These are phyloP conservation scores for Volucella inflata DNA, from an alignment of 2,888 invertebrate genomes.

Conservation along the genomic window DNA sequence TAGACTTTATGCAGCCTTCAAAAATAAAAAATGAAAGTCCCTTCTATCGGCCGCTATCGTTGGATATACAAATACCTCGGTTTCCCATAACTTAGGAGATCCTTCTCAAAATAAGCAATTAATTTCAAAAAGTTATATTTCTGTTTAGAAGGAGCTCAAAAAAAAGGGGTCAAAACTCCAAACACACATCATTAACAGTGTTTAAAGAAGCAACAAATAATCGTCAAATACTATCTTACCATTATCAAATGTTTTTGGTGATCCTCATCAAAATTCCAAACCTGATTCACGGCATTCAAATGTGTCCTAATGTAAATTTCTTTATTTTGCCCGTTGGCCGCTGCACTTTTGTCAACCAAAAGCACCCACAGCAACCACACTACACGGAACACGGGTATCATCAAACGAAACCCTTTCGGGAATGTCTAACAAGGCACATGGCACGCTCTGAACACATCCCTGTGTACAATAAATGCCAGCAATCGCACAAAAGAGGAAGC, in stretches of 20 bases:
- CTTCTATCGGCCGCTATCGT: too few species aligned
- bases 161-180: too few species aligned
- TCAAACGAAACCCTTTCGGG: slow-evolving; percentile 68
- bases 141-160: too few species aligned
- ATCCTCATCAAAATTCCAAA: slow-evolving; percentile 73
- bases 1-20: too few species aligned
- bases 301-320: slow-evolving; percentile 71
- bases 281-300: slow-evolving; percentile 70
- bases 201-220: neutral
- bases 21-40: too few species aligned
- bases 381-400: slow-evolving; percentile 21
- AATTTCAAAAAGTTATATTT: too few species aligned
- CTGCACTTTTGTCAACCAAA: slow-evolving; percentile 18
- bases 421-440: slow-evolving; percentile 76
- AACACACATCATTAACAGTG: too few species aligned
- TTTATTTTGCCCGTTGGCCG: slow-evolving; percentile 46
- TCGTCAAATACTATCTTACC: slow-evolving; percentile 27
- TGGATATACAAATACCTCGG: too few species aligned
- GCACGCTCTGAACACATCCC: slow-evolving; percentile 69
- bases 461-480: slow-evolving; percentile 33
- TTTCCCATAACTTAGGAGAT: too few species aligned
- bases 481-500: slow-evolving; percentile 65
- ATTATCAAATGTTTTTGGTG: slow-evolving; percentile 47
- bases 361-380: neutral
- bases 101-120: too few species aligned